A percentile compares a stretch with the other conserved stretches of the same genome.
Conservation (phyloP, 1,140 invertebrate genomes). For the Cydia pomonella region DNA sequence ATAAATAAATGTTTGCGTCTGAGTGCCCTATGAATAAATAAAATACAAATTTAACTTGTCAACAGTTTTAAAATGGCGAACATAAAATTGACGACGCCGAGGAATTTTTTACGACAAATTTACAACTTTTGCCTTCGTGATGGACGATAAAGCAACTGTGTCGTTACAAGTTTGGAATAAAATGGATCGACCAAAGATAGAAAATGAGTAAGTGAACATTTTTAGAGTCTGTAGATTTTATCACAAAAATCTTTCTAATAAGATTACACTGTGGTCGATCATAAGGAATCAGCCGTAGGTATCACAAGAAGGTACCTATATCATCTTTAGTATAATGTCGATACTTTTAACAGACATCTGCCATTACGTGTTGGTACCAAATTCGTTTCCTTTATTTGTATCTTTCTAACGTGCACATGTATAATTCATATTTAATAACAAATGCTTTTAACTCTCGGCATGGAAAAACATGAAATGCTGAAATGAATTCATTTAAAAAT, state of each 20-base stretch:
- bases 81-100: constrained; percentile 9
- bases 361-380: background rate
- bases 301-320: background rate
- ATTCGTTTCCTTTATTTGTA: too few relatives aligned
- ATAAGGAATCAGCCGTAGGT: background rate
- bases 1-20: constrained; percentile 14
- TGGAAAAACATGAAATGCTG: background rate
- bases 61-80: constrained; percentile 17
- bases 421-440: background rate
- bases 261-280: background rate
- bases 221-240: background rate
- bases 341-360: background rate
- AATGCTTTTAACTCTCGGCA: too few relatives aligned
- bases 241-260: background rate
- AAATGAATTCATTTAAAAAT: background rate
- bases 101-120: constrained; percentile 19
- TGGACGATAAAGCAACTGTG: constrained; percentile 19
- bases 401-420: background rate
- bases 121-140: constrained; percentile 8
- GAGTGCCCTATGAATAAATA: constrained; percentile 5
- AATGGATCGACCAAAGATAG: background rate
- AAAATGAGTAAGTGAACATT: background rate
- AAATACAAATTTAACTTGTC: constrained; percentile 17
- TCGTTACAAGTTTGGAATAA: constrained; percentile 8
- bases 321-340: too few relatives aligned